Evolutionary conservation across 2,888 invertebrate species (phyloP).

Genomic region (Ochlodes sylvanus): DNA sequence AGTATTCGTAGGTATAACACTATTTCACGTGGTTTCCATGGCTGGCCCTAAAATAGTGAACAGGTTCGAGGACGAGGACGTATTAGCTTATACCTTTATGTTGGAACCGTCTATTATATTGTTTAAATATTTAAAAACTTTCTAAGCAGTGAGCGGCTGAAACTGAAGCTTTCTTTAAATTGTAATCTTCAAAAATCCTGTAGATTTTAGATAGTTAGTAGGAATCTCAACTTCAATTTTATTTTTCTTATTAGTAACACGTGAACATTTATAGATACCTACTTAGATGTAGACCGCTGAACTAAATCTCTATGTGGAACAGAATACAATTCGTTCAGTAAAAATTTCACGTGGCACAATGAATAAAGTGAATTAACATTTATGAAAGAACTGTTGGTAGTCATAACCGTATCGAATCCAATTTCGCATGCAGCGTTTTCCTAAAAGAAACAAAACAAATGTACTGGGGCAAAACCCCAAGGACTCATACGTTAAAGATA

Average conservation of each 20-base stretch:
- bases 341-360: not conserved
- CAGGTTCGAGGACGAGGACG: not conserved
- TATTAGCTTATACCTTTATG: not conserved
- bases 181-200: too few relatives aligned
- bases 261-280: too few relatives aligned
- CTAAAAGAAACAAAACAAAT: constrained; percentile 1
- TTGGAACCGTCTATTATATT: not conserved
- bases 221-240: too few relatives aligned
- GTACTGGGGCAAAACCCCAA: constrained; percentile 8
- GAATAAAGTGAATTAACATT: constrained; percentile 1
- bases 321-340: not conserved
- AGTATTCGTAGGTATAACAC: constrained; percentile 27
- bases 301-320: not conserved
- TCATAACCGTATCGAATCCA: not conserved
- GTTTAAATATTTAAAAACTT: too few relatives aligned
- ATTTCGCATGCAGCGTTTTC: not conserved
- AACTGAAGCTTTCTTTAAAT: too few relatives aligned
- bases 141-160: too few relatives aligned
- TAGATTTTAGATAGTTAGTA: too few relatives aligned
- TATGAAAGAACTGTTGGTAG: constrained; percentile 1
- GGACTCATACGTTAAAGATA: not conserved
- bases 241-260: too few relatives aligned
- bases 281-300: too few relatives aligned
- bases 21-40: constrained; percentile 16
- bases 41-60: constrained; percentile 7